A percentile compares a stretch with the other conserved stretches of the same genome.
phyloP scores from a whole-genome alignment of 1,140 invertebrate species.

The Pygmarrhopalites habei region DNA sequence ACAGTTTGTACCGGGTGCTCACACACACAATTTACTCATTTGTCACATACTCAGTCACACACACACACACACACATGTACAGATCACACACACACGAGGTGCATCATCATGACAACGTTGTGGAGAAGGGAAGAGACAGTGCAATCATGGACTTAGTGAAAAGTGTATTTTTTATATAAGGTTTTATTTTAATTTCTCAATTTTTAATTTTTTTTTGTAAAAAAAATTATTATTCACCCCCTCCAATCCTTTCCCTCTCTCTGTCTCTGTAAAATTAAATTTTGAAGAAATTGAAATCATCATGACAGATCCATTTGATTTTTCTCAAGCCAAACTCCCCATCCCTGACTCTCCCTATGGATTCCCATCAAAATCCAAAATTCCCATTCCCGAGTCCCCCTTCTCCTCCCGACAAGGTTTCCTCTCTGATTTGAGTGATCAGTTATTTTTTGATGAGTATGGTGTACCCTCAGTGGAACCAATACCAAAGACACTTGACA shows the following conservation, averaged over 20 bases:
- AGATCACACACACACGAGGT: neutral
- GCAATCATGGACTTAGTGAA: no score
- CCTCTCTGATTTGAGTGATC: constrained; percentile 33
- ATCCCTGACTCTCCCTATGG: constrained; percentile 5
- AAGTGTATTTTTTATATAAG: neutral
- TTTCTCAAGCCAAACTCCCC: constrained; percentile 5
- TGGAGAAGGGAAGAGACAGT: no score
- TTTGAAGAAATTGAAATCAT: neutral
- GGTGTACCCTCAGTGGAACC: constrained; percentile 13
- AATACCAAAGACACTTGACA: constrained; percentile 12
- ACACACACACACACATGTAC: neutral
- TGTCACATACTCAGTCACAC: neutral
- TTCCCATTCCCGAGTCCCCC: constrained; percentile 35
- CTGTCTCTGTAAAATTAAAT: neutral
- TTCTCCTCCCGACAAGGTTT: constrained; percentile 23
- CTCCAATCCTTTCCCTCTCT: neutral
- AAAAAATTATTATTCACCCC: neutral
- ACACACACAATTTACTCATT: neutral
- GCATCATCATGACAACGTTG: no score
- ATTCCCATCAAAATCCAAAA: constrained; percentile 33
- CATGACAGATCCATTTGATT: constrained; percentile 11
- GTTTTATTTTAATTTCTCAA: neutral
- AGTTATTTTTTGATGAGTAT: constrained; percentile 36
- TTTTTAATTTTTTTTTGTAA: neutral
- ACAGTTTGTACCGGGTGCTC: neutral